These are phyloP conservation scores for Calameuta filiformis DNA, from an alignment of 2,888 invertebrate species.

Conservation along the genomic window DNA sequence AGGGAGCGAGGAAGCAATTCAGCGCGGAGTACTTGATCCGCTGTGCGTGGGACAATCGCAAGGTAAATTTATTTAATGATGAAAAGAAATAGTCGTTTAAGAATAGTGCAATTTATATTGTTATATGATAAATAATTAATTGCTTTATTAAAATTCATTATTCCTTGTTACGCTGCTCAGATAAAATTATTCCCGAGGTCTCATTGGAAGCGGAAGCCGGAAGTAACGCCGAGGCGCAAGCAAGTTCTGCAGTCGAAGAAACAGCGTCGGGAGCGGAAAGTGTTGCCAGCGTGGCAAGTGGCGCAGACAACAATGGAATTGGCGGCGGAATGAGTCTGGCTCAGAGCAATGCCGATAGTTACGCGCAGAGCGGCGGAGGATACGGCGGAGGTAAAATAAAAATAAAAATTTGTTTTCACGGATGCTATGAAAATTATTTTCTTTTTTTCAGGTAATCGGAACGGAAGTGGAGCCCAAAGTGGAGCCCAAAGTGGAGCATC, in stretches of 20 bases:
- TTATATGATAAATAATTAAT: no score
- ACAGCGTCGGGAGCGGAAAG: background rate
- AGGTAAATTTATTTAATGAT: background rate
- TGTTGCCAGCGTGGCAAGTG: background rate
- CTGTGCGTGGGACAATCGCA: background rate
- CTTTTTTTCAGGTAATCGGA: background rate
- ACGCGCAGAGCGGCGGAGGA: background rate
- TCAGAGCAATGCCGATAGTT: background rate
- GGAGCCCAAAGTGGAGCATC: background rate
- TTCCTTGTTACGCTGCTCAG: background rate
- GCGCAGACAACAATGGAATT: background rate
- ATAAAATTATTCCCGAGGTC: background rate
- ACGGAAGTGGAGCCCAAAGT: background rate
- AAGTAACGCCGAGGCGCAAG: background rate
- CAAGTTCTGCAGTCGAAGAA: background rate
- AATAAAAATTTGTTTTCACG: background rate
- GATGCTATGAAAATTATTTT: background rate
- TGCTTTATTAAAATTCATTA: no score
- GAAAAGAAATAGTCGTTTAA: background rate
- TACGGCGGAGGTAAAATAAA: background rate
- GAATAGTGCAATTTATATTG: no score
- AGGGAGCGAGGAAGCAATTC: background rate
- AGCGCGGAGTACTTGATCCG: background rate
- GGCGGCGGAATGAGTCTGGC: background rate
- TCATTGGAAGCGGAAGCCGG: background rate